Base-by-base conservation (phyloP, 2,113 vertebrate species). In the Stegastes partitus region DNA sequence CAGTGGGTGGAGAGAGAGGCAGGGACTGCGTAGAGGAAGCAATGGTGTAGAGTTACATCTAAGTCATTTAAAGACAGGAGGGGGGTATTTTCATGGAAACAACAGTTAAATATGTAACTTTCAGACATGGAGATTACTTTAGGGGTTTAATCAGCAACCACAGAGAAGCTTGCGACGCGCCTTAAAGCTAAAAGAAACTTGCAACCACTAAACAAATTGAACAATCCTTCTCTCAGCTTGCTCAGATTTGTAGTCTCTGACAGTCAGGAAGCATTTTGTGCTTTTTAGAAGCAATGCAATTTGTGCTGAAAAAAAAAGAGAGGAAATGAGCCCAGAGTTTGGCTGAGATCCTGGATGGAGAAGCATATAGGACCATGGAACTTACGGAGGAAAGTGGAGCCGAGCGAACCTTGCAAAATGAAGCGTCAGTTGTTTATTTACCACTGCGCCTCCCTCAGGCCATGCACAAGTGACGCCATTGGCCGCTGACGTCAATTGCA, bases 261-360 rank as follows among this genome's bases (percentile, higher is more conserved):
- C 12, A 14, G 39, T 42, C 39, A 42, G 12, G 14, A 42, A 42
- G 25, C 45, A 61, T 45, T 1, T 51, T 39, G 45, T 51, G 21
- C 19, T 44, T 34, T 54, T 73, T 72, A 39, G 50, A 51, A n/a
- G 16, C 6, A 1, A 4, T 22, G 37, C 34, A 55, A 54, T 26
- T 68, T 55, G 66, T 55, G 22, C 51, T 28, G 51, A 25, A 61
- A 72, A 21, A 25, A 16, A 72, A 49, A 49, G n/a, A 49, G 16
- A 44, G 39, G 49, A 54, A 42, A 53, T 7, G 25, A 19, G n/a
- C n/a, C 10, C 1, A 42, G 47, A 37, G 31, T 72, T 37, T 72
- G 69, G 45, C 47, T 61, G 45, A 51, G 39, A 57, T 34, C 39
- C 47, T 49, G 47, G 47, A 49, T 49, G 47, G 16, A n/a, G 47